These are phyloP conservation scores for Glossophaga mutica DNA, from an alignment of 2,797 vertebrate genomes.

Conservation along the genomic window DNA sequence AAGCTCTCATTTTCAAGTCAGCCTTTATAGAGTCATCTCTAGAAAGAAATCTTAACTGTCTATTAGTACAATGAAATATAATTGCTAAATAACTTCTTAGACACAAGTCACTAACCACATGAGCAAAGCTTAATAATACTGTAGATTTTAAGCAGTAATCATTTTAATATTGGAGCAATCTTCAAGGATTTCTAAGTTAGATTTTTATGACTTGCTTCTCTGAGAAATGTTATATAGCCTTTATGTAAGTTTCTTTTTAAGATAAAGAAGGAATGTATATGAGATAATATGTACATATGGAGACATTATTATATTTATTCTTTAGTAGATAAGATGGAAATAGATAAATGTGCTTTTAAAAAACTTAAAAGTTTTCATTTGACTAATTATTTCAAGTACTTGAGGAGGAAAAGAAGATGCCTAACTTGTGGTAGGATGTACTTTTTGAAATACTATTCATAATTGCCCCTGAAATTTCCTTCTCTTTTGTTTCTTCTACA, in stretches of 20 bases:
- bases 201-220: neutral
- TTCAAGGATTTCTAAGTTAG: neutral
- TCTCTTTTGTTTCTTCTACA: neutral
- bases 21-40: neutral
- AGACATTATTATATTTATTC: neutral
- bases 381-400: neutral
- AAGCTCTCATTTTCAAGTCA: slow-evolving; percentile 8
- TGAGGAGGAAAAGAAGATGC: neutral
- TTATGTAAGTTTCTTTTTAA: neutral
- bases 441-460: neutral
- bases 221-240: neutral
- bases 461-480: neutral
- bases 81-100: slow-evolving; percentile 38
- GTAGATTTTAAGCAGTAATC: neutral
- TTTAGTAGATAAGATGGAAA: neutral
- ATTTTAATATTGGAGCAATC: neutral
- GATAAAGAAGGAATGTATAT: neutral
- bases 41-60: slow-evolving; percentile 15
- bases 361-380: neutral
- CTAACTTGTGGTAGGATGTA: neutral
- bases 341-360: neutral
- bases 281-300: neutral
- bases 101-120: neutral
- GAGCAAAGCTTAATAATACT: neutral
- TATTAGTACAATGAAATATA: slow-evolving; percentile 16